phyloP scores from a whole-genome alignment of 2,113 vertebrate species.

The Odontophorus gujanensis region DNA sequence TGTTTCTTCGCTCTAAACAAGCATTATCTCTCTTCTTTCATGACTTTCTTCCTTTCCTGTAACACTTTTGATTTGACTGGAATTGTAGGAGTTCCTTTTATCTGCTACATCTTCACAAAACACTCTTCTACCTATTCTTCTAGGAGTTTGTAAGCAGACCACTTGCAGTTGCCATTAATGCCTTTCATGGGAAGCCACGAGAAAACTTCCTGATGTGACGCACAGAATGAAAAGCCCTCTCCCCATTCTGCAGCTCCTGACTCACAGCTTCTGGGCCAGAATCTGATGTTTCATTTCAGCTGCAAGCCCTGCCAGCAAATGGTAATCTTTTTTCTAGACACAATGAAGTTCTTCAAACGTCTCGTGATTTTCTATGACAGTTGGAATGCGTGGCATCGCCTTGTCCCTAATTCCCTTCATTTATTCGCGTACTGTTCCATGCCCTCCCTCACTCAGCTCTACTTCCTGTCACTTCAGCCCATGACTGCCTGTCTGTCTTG shows the following conservation, averaged over 20 bases:
- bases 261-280: neutral
- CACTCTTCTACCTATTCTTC: neutral
- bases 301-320: neutral
- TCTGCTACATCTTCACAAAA: neutral
- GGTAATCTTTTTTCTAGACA: neutral
- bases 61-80: neutral
- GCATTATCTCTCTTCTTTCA: neutral
- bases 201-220: neutral
- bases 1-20: neutral
- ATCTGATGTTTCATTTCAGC: neutral
- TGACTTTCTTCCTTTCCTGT: neutral
- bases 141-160: neutral
- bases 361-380: rapidly evolving
- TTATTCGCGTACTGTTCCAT: neutral
- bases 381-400: neutral
- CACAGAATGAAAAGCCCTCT: neutral
- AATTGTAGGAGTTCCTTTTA: neutral
- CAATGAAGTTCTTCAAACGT: neutral
- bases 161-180: neutral
- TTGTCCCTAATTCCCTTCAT: neutral
- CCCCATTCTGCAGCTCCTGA: neutral
- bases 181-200: neutral
- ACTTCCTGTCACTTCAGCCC: neutral
- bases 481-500: neutral
- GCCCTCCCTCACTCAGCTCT: neutral